Base-by-base conservation (phyloP, 1,140 invertebrate species). In the Spodoptera litura region DNA sequence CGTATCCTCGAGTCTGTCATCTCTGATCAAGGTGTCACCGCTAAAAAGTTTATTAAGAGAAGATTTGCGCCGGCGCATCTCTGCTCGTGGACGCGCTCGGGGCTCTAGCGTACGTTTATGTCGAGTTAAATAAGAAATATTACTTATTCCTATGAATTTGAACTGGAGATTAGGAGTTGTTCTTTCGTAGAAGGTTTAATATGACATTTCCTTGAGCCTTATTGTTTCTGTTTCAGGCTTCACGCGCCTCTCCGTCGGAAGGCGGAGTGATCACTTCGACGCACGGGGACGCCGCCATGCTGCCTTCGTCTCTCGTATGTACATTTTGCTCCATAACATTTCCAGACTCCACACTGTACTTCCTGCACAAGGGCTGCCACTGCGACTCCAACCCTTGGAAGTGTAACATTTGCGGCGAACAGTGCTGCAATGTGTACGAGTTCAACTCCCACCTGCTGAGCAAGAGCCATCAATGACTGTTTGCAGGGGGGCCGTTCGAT, bases 371-470 rank as follows among this genome's bases (percentile, higher is more conserved):
- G 95, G 98, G 98, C 80, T 98, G 99, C 91, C 99, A 99, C 95
- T 98, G 98, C 81, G 98, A 99, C 85, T 97, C 98, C 80, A 99
- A 99, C 95, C 98, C 99, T 0, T 99, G 98, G 98, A 98, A 98
- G 93, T 99, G 99, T 94, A 99, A 99, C 95, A 98, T 99, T 83
- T 99, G 99, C 93, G 98, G 98, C 35, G 97, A 98, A 93, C 96
- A 97, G 87, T 99, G 98, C 92, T 97, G 96, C 88, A 98, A 99
- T 89, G 97, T 99, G 49, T 99, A 99, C 94, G 98, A 99, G 94
- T 99, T 99, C 95, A 99, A 99, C 95, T 98, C 98, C 81, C 99
- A 99, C 96, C 96, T 99, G 89, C 95, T 99, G 78, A 98, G 98
- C 94, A 98, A 98, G 91, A 98, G 97, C 93, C 98, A 99, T 95